phyloP scores from a whole-genome alignment of 2,888 invertebrate genomes.

The Formica aserva region DNA sequence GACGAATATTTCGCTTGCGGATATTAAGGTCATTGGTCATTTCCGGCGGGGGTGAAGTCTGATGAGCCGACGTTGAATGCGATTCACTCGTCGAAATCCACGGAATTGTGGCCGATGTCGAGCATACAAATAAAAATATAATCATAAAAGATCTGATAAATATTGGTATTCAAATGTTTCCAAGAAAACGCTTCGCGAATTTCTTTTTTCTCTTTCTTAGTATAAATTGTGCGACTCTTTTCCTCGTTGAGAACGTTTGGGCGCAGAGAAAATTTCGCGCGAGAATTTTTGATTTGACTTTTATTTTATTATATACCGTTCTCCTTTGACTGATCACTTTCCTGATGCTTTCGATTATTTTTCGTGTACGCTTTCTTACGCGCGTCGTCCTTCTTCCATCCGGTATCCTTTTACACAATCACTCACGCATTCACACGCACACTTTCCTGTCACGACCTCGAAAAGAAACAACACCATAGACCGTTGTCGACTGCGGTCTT shows the following conservation, averaged over 20 bases:
- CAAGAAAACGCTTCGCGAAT: slow-evolving; percentile 59
- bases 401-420: slow-evolving; percentile 70
- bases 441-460: slow-evolving; percentile 68
- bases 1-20: neutral
- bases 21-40: slow-evolving; percentile 22
- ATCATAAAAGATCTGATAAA: slow-evolving; percentile 64
- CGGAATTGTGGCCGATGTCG: slow-evolving; percentile 52
- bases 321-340: slow-evolving; percentile 15
- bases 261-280: slow-evolving; percentile 49
- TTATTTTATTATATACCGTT: slow-evolving; percentile 16
- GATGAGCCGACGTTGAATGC: slow-evolving; percentile 42
- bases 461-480: slow-evolving; percentile 5
- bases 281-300: neutral
- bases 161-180: slow-evolving; percentile 86
- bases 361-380: slow-evolving; percentile 51
- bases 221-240: slow-evolving; percentile 30
- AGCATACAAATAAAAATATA: slow-evolving; percentile 50
- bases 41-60: slow-evolving; percentile 47
- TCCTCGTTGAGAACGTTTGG: slow-evolving; percentile 35
- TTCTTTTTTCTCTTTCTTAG: neutral
- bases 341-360: slow-evolving; percentile 47
- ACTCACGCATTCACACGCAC: slow-evolving; percentile 79
- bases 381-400: slow-evolving; percentile 65
- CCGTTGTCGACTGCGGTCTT: slow-evolving; percentile 2
- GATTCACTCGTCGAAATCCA: slow-evolving; percentile 51